Base-by-base conservation (phyloP, 1,140 invertebrate species). In the Ditylenchus dipsaci region DNA sequence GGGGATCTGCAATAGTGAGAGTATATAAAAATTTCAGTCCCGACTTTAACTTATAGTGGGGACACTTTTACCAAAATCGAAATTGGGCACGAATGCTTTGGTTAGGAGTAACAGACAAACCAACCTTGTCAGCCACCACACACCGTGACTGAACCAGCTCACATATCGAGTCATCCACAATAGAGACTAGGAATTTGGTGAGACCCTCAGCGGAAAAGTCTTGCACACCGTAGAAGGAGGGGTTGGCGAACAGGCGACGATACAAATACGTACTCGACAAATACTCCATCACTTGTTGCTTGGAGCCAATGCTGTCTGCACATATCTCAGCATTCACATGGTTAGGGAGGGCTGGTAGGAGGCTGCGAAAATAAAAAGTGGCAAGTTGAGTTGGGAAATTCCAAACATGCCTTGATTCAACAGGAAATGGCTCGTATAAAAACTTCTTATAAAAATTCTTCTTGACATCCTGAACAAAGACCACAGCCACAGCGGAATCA, bases 391-490 rank as follows among this genome's bases (percentile, higher is more conserved):
- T n/a, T n/a, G n/a, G n/a, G n/a, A n/a, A n/a, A n/a, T n/a, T n/a
- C n/a, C n/a, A 38, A 73, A 26, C 49, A 78, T 76, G 86, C 85
- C 84, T 87, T 0, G 94, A 97, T 84, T 99, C 96, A 0, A 99
- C 95, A 0, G 96, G 96, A 84, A 99, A 99, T 0, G 96, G 96
- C 83, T 98, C 93, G 83, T 98, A 97, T 0, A 99, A 84, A 84
- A 99, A 99, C 83, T 95, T 95, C 82, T 96, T 96, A 85, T 99
- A 99, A 86, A 97, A 99, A 82, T 93, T 91, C 84, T 99, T 99
- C 84, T 98, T 98, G 26, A 91, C 88, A 79, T 99, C 95, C 76
- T 99, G 95, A 0, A 98, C 95, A 63, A 98, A 86, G 9, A 99
- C 92, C 15, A 97, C 91, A 1, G 96, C 95, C 1, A 95, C 90